These are phyloP conservation scores for Varanus salvator DNA, from an alignment of 2,113 vertebrate species.

Conservation along the genomic window DNA sequence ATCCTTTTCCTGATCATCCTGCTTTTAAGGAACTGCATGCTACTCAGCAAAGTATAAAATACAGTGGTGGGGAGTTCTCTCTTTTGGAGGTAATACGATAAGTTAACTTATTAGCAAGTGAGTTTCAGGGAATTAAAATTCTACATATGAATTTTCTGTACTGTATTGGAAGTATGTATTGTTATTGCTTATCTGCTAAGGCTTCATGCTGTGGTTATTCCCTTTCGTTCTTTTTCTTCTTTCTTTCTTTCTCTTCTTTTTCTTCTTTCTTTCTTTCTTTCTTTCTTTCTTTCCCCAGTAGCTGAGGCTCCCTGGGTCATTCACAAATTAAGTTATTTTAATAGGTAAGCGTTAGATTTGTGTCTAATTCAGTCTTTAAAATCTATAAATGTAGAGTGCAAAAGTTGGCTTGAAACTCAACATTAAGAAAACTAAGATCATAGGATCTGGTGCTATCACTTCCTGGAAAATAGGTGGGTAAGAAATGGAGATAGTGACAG, in stretches of 20 bases:
- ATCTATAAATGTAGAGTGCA: background rate
- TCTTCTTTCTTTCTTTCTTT: too few species aligned
- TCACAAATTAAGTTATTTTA: background rate
- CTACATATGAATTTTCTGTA: background rate
- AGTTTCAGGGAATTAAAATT: background rate
- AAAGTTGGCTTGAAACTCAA: too few species aligned
- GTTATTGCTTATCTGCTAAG: background rate
- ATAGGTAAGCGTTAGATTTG: background rate
- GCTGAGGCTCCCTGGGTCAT: too few species aligned
- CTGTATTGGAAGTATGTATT: background rate
- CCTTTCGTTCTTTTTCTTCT: too few species aligned
- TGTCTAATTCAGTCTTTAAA: background rate
- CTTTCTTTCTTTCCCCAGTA: too few species aligned
- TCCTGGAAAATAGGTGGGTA: too few species aligned
- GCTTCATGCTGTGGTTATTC: background rate
- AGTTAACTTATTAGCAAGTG: background rate
- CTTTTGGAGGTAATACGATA: conserved; percentile 85
- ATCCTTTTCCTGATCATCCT: conserved; percentile 90
- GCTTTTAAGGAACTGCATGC: conserved; percentile 87
- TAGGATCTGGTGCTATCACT: too few species aligned
- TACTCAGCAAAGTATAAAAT: conserved; percentile 90
- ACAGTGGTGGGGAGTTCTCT: conserved; percentile 84
- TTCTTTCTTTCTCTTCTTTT: too few species aligned
- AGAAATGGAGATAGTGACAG: too few species aligned
- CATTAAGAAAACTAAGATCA: too few species aligned